Evolutionary conservation across 2,888 invertebrate genomes (phyloP).

Genomic region (Aproaerema taeniolella): DNA sequence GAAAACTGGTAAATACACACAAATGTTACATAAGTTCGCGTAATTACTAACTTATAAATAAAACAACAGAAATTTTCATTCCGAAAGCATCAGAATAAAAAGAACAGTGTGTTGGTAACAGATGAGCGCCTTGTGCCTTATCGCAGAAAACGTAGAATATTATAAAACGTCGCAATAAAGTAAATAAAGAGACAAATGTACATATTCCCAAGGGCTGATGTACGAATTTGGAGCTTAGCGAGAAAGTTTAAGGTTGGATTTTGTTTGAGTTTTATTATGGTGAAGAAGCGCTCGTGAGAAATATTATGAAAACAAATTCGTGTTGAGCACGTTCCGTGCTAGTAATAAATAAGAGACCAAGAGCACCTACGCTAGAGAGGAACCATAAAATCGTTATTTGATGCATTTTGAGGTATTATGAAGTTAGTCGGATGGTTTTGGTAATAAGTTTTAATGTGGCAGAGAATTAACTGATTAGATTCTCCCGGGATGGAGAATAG

Average conservation of each 20-base stretch:
- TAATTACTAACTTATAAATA: neutral
- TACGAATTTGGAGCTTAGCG: slow-evolving; percentile 34
- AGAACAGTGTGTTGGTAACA: slow-evolving; percentile 45
- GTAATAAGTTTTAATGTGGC: slow-evolving; percentile 23
- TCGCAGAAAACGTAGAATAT: slow-evolving; percentile 64
- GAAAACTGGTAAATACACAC: too few species aligned
- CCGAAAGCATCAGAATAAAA: slow-evolving; percentile 44
- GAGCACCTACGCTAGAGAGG: slow-evolving; percentile 43
- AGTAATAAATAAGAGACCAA: slow-evolving; percentile 71
- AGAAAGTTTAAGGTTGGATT: slow-evolving; percentile 30
- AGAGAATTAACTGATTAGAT: slow-evolving; percentile 29
- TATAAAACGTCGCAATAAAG: slow-evolving; percentile 74
- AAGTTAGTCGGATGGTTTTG: slow-evolving; percentile 30
- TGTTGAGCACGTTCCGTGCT: slow-evolving; percentile 70
- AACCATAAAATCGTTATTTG: slow-evolving; percentile 58
- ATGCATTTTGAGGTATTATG: slow-evolving; percentile 57
- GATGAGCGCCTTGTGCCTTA: slow-evolving; percentile 61
- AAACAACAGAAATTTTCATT: slow-evolving; percentile 6
- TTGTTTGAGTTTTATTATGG: slow-evolving; percentile 39
- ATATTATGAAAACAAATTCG: slow-evolving; percentile 77
- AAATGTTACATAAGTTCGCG: neutral
- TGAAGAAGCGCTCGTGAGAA: slow-evolving; percentile 52
- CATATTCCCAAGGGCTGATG: slow-evolving; percentile 30
- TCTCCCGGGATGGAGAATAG: slow-evolving; percentile 2
- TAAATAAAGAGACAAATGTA: slow-evolving; percentile 70